Evolutionary conservation across 2,113 vertebrate genomes (phyloP).

Genomic region (Sturnus vulgaris): DNA sequence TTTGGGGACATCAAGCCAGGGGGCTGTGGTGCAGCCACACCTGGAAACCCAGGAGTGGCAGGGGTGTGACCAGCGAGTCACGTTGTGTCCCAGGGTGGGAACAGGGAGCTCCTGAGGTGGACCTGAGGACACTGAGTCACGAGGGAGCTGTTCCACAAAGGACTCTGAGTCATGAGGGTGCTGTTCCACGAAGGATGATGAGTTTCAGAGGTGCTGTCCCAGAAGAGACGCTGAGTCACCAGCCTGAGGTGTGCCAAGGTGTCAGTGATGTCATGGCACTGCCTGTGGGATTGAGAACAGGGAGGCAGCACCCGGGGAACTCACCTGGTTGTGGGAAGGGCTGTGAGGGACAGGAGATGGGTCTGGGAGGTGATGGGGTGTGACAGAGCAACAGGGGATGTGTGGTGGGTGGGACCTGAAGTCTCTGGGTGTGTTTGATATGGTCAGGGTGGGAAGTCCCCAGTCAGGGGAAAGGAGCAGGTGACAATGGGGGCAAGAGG

Average conservation of each 20-base stretch:
- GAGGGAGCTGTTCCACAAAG: not conserved
- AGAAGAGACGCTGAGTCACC: not conserved
- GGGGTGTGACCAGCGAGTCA: not conserved
- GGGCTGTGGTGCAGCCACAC: not conserved
- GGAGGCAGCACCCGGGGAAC: accelerated
- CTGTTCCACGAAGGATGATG: not conserved
- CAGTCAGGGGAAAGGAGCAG: not conserved
- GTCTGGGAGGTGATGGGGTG: not conserved
- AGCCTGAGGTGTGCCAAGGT: not conserved
- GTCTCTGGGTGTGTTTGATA: no score
- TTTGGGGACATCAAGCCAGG: not conserved
- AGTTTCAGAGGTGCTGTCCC: not conserved
- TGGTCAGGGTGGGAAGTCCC: not conserved
- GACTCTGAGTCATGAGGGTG: not conserved
- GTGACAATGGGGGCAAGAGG: not conserved
- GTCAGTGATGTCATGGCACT: not conserved
- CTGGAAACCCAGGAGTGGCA: not conserved
- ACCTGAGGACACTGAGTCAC: not conserved
- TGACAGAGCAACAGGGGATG: not conserved
- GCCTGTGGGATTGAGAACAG: not conserved
- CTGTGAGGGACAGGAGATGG: not conserved
- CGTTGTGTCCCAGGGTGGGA: accelerated
- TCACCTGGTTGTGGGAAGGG: not conserved
- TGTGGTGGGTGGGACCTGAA: not conserved
- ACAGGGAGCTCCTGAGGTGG: not conserved